Conservation (phyloP, 2,113 vertebrate genomes). For the Ctenodactylus gundi region DNA sequence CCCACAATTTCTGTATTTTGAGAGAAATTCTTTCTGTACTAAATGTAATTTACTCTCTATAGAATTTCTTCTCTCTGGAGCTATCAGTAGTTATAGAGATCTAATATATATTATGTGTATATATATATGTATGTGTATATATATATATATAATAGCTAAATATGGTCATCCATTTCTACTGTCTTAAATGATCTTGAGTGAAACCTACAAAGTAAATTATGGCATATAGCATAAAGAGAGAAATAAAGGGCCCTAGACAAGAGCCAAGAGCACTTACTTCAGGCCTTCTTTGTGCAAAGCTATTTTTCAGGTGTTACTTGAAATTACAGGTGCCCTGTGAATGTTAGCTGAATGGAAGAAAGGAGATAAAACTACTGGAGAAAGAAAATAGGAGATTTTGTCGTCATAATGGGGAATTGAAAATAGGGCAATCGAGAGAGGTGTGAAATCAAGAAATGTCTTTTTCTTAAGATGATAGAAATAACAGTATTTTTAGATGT, state of each 20-base stretch:
- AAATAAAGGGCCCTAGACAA: too few species aligned
- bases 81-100: not conserved
- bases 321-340: too few species aligned
- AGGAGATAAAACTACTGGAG: not conserved
- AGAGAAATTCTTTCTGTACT: not conserved
- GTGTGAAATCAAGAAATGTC: too few species aligned
- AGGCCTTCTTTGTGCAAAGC: too few species aligned
- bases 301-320: too few species aligned
- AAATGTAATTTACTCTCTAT: not conserved
- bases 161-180: not conserved
- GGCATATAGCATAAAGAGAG: not conserved
- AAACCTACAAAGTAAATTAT: not conserved
- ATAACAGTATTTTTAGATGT: not conserved
- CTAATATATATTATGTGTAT: too few species aligned
- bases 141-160: not conserved
- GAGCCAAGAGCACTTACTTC: too few species aligned
- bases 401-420: not conserved
- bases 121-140: too few species aligned
- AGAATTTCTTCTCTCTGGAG: not conserved
- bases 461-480: not conserved
- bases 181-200: not conserved
- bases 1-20: not conserved
- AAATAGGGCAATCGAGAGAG: not conserved
- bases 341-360: too few species aligned
- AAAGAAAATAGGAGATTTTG: not conserved